These are phyloP conservation scores for Parasteatoda tepidariorum DNA, from an alignment of 1,140 invertebrate genomes.

Conservation along the genomic window DNA sequence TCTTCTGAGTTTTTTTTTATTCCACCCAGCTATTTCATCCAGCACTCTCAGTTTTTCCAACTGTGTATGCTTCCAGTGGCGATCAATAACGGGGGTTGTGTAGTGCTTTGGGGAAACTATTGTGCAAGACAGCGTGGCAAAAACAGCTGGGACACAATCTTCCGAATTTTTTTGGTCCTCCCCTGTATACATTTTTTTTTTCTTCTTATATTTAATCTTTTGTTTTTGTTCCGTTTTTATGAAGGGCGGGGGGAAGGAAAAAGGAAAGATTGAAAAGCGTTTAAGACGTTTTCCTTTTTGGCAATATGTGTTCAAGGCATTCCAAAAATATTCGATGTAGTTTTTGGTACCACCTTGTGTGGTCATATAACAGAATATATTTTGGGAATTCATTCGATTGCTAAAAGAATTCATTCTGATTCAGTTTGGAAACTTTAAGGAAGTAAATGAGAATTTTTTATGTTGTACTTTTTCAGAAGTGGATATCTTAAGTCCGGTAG, in stretches of 20 bases:
- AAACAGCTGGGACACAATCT: constrained; percentile 35
- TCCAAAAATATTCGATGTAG: background rate
- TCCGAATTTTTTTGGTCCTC: background rate
- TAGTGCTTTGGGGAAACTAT: constrained; percentile 8
- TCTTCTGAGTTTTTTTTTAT: background rate
- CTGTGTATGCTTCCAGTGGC: background rate
- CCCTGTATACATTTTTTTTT: background rate
- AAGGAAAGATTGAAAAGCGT: constrained; percentile 35
- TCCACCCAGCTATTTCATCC: background rate
- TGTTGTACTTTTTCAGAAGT: too few relatives aligned
- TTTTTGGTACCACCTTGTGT: too few relatives aligned
- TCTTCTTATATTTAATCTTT: background rate
- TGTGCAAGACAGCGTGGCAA: constrained; percentile 11
- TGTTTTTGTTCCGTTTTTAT: constrained; percentile 1
- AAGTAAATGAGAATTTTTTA: too few relatives aligned
- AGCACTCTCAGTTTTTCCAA: constrained; percentile 2
- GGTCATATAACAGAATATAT: too few relatives aligned
- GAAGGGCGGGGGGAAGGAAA: background rate
- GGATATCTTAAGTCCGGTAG: too few relatives aligned
- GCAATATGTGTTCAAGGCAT: background rate
- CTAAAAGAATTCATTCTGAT: too few relatives aligned
- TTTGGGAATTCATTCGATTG: too few relatives aligned
- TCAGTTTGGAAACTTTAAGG: too few relatives aligned
- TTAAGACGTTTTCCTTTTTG: constrained; percentile 32
- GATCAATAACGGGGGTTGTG: constrained; percentile 24